phyloP scores from a whole-genome alignment of 2,113 vertebrate genomes.

The Chloebia gouldiae region DNA sequence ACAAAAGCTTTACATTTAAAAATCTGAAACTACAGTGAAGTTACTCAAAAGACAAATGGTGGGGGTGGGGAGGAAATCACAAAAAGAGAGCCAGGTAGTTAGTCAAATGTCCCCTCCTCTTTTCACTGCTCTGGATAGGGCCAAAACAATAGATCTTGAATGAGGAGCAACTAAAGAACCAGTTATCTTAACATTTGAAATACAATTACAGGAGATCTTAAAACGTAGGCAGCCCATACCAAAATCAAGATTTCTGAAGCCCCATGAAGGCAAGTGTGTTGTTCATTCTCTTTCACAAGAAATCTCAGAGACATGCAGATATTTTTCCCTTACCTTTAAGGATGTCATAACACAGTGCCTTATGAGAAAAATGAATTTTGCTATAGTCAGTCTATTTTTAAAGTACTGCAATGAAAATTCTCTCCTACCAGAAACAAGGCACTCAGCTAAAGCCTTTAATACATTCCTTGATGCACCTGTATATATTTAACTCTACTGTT shows the following conservation, averaged over 20 bases:
- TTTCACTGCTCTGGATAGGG: neutral
- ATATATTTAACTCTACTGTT: neutral
- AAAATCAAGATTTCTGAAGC: neutral
- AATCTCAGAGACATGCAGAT: neutral
- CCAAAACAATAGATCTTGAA: neutral
- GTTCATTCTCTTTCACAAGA: neutral
- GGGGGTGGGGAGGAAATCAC: fast-evolving
- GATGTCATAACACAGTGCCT: neutral
- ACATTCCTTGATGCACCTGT: neutral
- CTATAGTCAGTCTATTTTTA: neutral
- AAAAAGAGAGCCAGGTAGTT: neutral
- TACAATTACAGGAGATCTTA: neutral
- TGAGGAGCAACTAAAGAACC: neutral
- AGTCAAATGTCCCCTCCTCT: neutral
- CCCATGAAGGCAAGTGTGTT: neutral
- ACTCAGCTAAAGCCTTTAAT: neutral
- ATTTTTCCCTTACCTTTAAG: neutral
- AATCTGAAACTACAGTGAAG: neutral
- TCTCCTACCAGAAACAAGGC: neutral
- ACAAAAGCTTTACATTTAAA: neutral
- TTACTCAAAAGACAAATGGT: neutral
- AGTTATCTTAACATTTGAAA: neutral
- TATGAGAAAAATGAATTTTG: neutral
- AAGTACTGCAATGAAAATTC: neutral
- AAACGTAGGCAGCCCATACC: neutral